Base-by-base conservation (phyloP, 2,797 vertebrate genomes). In the Champsocephalus gunnari region DNA sequence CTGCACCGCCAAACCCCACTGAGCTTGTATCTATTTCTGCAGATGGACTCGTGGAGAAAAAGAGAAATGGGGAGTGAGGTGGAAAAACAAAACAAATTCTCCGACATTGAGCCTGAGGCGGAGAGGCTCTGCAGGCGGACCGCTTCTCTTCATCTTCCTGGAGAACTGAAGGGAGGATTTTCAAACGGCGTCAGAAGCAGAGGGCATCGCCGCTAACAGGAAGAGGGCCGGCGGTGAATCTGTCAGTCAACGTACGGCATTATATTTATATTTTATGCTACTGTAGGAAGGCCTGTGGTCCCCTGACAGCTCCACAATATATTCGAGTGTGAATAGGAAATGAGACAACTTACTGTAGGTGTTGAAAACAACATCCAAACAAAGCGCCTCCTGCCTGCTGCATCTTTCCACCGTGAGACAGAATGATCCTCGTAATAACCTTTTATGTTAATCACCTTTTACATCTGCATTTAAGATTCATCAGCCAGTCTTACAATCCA, bases 21-120 rank as follows among this genome's bases (percentile, higher is more conserved):
- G 88, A 87, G 79, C 73, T 63, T 12, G 58, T 71, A 75, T 88
- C 87, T 90, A 86, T 90, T 89, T 76, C 85, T 87, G 85, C 81
- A 87, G 81, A 77, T 19, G 66, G 67, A 73, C 76, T 73, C 43
- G 44, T 45, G 54, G 55, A 79, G 51, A 24, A 28, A 77, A 78
- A 66, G 38, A 71, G 43, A 61, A 38, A 74, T 58, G 74, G 73
- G 54, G 71, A 78, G 59, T 11, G 61, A 83, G 68, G 71, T 71
- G 64, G 66, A 86, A 59, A 84, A 86, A 83, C 72, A 84, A 84
- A 89, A 88, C 83, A 85, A 89, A 83, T 81, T 84, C 81, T 82
- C 69, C 71, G 34, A 90, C 87, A 88, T 66, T 83, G 69, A 13
- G 91, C 88, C 89, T 64, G 75, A 86, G 88, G 87, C 85, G n/a